These are phyloP conservation scores for Bradypodion ventrale DNA, from an alignment of 2,797 vertebrate genomes.

Conservation along the genomic window DNA sequence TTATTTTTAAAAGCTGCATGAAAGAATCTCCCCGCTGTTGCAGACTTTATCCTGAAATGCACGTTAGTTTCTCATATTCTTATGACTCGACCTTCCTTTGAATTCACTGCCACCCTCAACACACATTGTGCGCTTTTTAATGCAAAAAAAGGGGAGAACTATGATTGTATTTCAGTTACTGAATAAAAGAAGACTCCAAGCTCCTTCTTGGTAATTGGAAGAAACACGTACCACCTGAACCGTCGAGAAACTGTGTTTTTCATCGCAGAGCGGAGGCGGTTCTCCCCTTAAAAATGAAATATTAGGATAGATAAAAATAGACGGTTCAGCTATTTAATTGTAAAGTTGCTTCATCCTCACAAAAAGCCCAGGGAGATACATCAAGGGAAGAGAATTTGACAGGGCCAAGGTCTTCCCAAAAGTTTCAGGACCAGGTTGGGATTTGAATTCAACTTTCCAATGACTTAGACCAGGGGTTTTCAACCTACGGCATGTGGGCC, in stretches of 20 bases:
- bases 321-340: neutral
- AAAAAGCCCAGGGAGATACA: no score
- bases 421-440: no score
- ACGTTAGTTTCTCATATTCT: neutral
- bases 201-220: constrained; percentile 1
- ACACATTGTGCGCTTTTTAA: neutral
- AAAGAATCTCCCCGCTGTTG: neutral
- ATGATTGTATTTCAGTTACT: constrained; percentile 1
- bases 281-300: neutral
- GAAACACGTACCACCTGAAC: neutral
- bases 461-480: no score
- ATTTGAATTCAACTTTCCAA: no score
- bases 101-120: neutral
- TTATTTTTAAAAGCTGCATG: neutral
- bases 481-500: no score
- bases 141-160: neutral
- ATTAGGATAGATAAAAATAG: neutral
- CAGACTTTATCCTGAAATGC: neutral
- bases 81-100: neutral
- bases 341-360: no score
- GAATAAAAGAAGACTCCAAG: constrained; percentile 1
- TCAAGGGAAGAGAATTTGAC: no score
- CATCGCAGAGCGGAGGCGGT: neutral
- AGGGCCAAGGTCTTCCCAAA: no score
- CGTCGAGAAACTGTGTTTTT: neutral